phyloP scores from a whole-genome alignment of 2,888 invertebrate genomes.

The Baccha elongata region DNA sequence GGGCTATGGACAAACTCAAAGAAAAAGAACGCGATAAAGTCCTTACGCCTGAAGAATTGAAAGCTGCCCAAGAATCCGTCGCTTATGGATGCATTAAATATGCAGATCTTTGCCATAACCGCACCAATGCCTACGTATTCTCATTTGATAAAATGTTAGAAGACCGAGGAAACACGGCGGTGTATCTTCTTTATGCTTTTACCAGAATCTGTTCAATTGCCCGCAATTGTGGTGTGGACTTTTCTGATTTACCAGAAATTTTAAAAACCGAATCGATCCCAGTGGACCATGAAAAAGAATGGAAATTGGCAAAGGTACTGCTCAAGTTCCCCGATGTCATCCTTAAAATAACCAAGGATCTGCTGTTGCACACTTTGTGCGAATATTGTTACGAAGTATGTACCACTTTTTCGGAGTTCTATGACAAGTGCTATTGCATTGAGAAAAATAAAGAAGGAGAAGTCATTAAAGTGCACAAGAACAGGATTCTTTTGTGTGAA shows the following conservation, averaged over 20 bases:
- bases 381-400: conserved; percentile 97
- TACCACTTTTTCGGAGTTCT: conserved; percentile 97
- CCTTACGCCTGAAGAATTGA: conserved; percentile 90
- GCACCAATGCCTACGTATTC: conserved; percentile 97
- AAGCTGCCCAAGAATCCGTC: conserved; percentile 92
- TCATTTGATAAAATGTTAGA: conserved; percentile 99
- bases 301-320: conserved; percentile 95
- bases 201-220: conserved; percentile 97
- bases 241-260: conserved; percentile 86
- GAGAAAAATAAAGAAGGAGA: conserved; percentile 94
- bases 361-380: conserved; percentile 93
- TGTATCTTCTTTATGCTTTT: conserved; percentile 96
- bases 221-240: conserved; percentile 84
- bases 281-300: conserved; percentile 95
- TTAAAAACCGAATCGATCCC: conserved; percentile 85
- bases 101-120: conserved; percentile 96
- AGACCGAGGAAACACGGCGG: conserved; percentile 99
- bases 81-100: conserved; percentile 99
- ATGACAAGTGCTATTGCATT: conserved; percentile 98
- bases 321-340: conserved; percentile 94
- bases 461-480: conserved; percentile 91
- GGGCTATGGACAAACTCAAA: conserved; percentile 90
- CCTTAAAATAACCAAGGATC: conserved; percentile 90
- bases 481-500: conserved; percentile 95
- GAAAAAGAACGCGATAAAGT: conserved; percentile 95